Percentiles rank a stretch among this genome's conserved stretches.
Conservation (phyloP, 2,888 invertebrate species). For the Bursaphelenchus okinawaensis region DNA sequence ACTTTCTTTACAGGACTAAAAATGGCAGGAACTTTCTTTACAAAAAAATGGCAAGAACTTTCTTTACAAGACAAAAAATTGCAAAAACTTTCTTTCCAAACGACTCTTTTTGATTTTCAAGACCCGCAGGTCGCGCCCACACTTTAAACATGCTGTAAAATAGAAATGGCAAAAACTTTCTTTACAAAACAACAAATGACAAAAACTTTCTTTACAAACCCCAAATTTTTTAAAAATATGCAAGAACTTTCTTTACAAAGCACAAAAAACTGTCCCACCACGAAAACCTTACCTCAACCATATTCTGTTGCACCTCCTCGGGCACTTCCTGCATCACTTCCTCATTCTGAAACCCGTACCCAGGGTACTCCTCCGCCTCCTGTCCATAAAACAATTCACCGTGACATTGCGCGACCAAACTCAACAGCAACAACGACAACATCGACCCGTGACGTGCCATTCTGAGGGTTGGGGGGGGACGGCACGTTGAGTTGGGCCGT, state of each 20-base stretch:
- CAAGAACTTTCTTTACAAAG: too few species aligned
- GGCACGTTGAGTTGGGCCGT: not conserved
- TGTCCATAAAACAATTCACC: not conserved
- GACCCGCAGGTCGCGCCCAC: too few species aligned
- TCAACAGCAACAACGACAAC: not conserved
- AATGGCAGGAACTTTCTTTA: too few species aligned
- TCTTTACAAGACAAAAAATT: too few species aligned
- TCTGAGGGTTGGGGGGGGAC: not conserved
- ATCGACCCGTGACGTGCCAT: not conserved
- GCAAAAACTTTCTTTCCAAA: too few species aligned
- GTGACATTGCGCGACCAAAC: not conserved
- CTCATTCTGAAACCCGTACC: not conserved
- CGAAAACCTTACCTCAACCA: not conserved
- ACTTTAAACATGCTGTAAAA: too few species aligned
- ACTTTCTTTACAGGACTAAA: too few species aligned
- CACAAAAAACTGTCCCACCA: too few species aligned
- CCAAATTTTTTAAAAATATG: not conserved
- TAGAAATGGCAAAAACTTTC: not conserved
- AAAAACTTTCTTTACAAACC: not conserved
- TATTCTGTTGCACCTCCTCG: not conserved
- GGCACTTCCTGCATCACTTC: not conserved
- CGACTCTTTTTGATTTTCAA: too few species aligned
- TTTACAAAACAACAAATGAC: not conserved
- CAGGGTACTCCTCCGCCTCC: not conserved
- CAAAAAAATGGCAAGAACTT: too few species aligned